phyloP scores from a whole-genome alignment of 1,140 invertebrate genomes.

The Steinernema feltiae region DNA sequence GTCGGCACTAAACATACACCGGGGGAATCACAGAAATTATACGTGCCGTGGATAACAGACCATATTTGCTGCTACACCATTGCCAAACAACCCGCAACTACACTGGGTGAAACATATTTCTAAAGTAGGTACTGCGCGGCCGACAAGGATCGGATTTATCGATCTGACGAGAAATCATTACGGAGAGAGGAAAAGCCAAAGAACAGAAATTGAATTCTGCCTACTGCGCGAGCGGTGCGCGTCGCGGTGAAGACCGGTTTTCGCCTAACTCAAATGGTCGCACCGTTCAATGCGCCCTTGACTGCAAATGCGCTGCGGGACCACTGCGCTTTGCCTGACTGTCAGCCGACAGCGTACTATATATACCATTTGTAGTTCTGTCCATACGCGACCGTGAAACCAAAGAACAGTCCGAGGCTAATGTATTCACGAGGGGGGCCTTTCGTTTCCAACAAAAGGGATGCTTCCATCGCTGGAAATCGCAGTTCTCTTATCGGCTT shows the following conservation, averaged over 20 bases:
- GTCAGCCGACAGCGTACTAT: neutral
- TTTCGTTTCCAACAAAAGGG: neutral
- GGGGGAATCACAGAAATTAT: no score
- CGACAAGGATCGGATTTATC: neutral
- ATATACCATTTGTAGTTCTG: neutral
- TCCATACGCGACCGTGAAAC: neutral
- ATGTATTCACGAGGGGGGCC: neutral
- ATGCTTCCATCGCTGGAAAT: neutral
- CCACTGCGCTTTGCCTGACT: conserved; percentile 1
- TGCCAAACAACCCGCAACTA: no score
- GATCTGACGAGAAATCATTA: neutral
- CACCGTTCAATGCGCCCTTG: neutral
- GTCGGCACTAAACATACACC: no score
- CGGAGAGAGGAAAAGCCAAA: conserved; percentile 8
- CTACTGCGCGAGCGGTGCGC: neutral
- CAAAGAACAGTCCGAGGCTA: conserved; percentile 13
- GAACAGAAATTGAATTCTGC: conserved; percentile 14
- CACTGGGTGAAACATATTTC: no score
- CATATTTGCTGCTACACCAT: no score
- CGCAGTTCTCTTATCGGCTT: neutral
- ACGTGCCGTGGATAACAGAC: no score
- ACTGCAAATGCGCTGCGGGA: neutral
- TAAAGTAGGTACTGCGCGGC: no score
- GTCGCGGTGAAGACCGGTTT: conserved; percentile 7
- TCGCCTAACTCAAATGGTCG: neutral